Conservation (phyloP, 2,888 invertebrate genomes). For the Siphonodentalium dalli region DNA sequence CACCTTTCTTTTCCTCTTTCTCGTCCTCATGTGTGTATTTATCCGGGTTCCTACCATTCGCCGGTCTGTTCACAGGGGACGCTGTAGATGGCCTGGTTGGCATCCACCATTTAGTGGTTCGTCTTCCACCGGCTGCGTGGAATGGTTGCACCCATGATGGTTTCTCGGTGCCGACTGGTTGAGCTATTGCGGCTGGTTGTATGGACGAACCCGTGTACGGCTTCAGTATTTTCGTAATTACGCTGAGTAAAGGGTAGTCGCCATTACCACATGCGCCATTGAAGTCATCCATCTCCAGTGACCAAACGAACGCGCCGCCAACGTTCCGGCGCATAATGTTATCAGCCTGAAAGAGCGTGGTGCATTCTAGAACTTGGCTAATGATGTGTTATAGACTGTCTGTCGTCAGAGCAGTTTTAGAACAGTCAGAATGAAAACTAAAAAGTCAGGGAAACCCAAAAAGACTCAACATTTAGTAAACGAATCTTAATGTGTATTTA, state of each 20-base stretch:
- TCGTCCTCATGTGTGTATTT: too few relatives aligned
- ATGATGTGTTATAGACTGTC: too few relatives aligned
- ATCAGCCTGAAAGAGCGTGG: conserved; percentile 33
- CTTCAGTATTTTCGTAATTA: conserved; percentile 74
- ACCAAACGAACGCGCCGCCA: conserved; percentile 97
- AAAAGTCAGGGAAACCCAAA: too few relatives aligned
- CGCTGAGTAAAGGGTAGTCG: conserved; percentile 86
- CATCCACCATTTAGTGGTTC: not conserved
- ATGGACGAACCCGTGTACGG: conserved; percentile 15
- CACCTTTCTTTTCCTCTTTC: too few relatives aligned
- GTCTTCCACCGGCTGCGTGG: not conserved
- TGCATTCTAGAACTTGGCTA: too few relatives aligned
- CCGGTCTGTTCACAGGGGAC: not conserved
- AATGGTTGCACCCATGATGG: not conserved
- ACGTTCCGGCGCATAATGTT: conserved; percentile 36
- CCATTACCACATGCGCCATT: conserved; percentile 84
- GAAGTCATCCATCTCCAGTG: conserved; percentile 95
- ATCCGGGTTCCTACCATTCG: conserved; percentile 8
- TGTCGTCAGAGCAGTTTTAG: too few relatives aligned
- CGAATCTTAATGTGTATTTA: too few relatives aligned
- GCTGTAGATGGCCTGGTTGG: conserved; percentile 3
- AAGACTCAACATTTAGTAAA: too few relatives aligned
- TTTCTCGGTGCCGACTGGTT: not conserved
- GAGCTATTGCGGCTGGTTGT: not conserved
- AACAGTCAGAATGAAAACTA: too few relatives aligned